Percentiles rank a stretch among this genome's conserved stretches.
Conservation (phyloP, 1,140 invertebrate species). For the Drosophila sucinea region DNA sequence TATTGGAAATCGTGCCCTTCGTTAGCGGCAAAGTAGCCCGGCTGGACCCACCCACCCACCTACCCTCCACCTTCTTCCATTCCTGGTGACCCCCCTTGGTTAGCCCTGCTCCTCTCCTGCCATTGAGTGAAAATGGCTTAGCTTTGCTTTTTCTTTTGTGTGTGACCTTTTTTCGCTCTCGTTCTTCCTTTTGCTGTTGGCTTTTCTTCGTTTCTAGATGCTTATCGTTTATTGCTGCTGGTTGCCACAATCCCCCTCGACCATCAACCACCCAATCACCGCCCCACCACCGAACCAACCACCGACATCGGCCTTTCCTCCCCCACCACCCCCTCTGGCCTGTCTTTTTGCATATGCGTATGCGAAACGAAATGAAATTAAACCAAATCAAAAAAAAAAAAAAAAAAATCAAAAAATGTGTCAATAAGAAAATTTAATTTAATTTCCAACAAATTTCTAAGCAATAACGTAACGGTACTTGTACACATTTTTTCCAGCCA, state of each 20-base stretch:
- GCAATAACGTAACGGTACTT: constrained; percentile 68
- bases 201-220: constrained; percentile 56
- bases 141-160: constrained; percentile 17
- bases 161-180: constrained; percentile 22
- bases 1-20: constrained; percentile 76
- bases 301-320: not conserved
- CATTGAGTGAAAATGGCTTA: constrained; percentile 15
- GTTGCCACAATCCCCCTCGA: constrained; percentile 54
- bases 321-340: not conserved
- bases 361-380: constrained; percentile 52
- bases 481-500: constrained; percentile 55
- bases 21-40: constrained; percentile 74
- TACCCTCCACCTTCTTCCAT: too few relatives aligned
- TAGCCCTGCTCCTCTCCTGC: not conserved
- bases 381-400: constrained; percentile 34
- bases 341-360: constrained; percentile 57
- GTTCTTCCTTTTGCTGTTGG: constrained; percentile 48
- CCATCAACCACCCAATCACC: constrained; percentile 15
- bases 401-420: constrained; percentile 46
- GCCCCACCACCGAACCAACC: not conserved
- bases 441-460: constrained; percentile 42
- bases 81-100: not conserved
- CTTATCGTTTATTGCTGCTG: constrained; percentile 80
- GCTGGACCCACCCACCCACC: constrained; percentile 14
- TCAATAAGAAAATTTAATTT: constrained; percentile 79